phyloP scores from a whole-genome alignment of 2,888 invertebrate species.

The Thera britannica region DNA sequence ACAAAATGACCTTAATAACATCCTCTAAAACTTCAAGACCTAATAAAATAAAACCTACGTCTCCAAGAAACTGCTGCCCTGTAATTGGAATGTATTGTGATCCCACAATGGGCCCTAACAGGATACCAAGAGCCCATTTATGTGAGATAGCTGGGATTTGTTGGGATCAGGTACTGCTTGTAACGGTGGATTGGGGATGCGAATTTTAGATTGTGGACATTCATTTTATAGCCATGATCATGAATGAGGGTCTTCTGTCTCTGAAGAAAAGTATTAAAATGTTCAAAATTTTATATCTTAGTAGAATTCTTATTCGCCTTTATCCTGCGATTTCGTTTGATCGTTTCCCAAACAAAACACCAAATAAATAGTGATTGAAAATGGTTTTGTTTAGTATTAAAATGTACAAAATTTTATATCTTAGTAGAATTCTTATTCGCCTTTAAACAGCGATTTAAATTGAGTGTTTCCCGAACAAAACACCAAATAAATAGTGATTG shows the following conservation, averaged over 20 bases:
- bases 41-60: conserved; percentile 20
- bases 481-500: too few species aligned
- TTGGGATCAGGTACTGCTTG: conserved; percentile 39
- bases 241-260: not conserved
- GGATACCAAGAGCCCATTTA: conserved; percentile 55
- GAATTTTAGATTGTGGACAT: conserved; percentile 21
- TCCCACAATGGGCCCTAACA: conserved; percentile 59
- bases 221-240: conserved; percentile 16
- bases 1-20: not conserved
- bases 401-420: too few species aligned
- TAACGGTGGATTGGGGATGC: conserved; percentile 39
- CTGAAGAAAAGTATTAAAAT: not conserved
- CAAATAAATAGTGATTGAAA: too few species aligned
- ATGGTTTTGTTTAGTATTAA: too few species aligned
- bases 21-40: conserved; percentile 8
- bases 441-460: too few species aligned
- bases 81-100: conserved; percentile 66
- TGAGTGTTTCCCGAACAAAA: too few species aligned
- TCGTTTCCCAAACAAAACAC: too few species aligned
- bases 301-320: too few species aligned
- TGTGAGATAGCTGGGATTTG: conserved; percentile 50
- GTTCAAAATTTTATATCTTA: too few species aligned
- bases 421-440: too few species aligned
- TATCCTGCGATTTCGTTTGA: too few species aligned
- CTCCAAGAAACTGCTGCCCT: conserved; percentile 20